A percentile compares a stretch with the other conserved stretches of the same genome.
phyloP scores from a whole-genome alignment of 1,140 invertebrate species.

The Notospermus geniculatus region DNA sequence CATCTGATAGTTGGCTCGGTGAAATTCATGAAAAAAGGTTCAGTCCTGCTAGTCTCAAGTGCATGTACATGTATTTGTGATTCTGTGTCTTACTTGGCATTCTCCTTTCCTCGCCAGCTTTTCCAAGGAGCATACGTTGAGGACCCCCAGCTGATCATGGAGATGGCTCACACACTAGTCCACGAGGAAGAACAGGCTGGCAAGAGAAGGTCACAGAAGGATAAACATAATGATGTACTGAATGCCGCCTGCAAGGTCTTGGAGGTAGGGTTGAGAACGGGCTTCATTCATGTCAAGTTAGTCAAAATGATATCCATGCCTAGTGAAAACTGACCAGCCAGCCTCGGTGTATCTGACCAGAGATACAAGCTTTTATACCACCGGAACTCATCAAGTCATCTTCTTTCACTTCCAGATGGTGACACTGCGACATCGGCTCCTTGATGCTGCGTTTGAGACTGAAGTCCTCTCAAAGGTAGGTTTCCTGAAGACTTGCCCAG shows the following conservation, averaged over 20 bases:
- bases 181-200: slow-evolving; percentile 32
- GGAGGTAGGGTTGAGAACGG: slow-evolving; percentile 37
- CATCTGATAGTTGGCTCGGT: too few species aligned
- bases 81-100: background rate
- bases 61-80: background rate
- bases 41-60: background rate
- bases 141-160: slow-evolving; percentile 49
- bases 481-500: background rate
- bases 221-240: slow-evolving; percentile 41
- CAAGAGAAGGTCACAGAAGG: slow-evolving; percentile 35
- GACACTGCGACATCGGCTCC: slow-evolving; percentile 42
- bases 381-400: background rate
- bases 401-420: slow-evolving; percentile 35
- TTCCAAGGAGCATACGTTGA: slow-evolving; percentile 50
- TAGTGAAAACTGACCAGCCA: too few species aligned
- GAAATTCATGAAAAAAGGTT: too few species aligned
- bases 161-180: slow-evolving; percentile 36
- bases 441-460: slow-evolving; percentile 49
- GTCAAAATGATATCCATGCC: too few species aligned
- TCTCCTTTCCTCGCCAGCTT: slow-evolving; percentile 36
- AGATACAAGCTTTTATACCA: too few species aligned
- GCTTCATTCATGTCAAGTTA: too few species aligned
- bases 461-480: slow-evolving; percentile 49
- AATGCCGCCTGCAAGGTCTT: slow-evolving; percentile 34
- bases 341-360: too few species aligned